phyloP scores from a whole-genome alignment of 2,113 vertebrate genomes.

The Holacanthus passer region DNA sequence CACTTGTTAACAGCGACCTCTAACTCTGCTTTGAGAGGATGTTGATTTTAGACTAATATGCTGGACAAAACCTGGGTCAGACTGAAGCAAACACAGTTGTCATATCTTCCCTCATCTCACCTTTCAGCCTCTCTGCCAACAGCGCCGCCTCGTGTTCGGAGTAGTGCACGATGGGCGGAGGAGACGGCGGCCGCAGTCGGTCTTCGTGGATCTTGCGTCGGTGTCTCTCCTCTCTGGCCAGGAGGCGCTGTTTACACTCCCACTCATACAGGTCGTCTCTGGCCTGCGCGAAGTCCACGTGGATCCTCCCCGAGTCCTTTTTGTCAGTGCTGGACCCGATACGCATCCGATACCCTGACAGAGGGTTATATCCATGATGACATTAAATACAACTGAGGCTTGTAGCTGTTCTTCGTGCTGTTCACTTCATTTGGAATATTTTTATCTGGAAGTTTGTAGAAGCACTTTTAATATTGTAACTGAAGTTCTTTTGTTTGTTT shows the following conservation, averaged over 20 bases:
- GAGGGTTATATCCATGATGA: too few species aligned
- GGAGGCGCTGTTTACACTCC: conserved; percentile 93
- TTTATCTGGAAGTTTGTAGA: too few species aligned
- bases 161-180: conserved; percentile 92
- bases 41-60: not conserved
- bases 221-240: conserved; percentile 93
- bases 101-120: conserved; percentile 75
- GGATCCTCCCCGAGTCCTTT: conserved; percentile 94
- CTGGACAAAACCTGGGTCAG: not conserved
- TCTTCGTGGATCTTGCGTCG: conserved; percentile 90
- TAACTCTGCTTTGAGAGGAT: not conserved
- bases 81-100: too few species aligned
- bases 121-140: conserved; percentile 94
- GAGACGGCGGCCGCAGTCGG: conserved; percentile 88
- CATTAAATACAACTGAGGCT: too few species aligned
- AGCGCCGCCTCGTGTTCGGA: conserved; percentile 92
- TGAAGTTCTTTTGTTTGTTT: too few species aligned
- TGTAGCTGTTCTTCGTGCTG: too few species aligned
- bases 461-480: too few species aligned
- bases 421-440: too few species aligned
- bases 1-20: too few species aligned
- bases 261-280: conserved; percentile 96
- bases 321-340: conserved; percentile 96
- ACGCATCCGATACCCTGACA: conserved; percentile 92
- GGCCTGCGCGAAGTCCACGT: conserved; percentile 96